Base-by-base conservation (phyloP, 2,888 invertebrate genomes). In the Conops quadrifasciatus region DNA sequence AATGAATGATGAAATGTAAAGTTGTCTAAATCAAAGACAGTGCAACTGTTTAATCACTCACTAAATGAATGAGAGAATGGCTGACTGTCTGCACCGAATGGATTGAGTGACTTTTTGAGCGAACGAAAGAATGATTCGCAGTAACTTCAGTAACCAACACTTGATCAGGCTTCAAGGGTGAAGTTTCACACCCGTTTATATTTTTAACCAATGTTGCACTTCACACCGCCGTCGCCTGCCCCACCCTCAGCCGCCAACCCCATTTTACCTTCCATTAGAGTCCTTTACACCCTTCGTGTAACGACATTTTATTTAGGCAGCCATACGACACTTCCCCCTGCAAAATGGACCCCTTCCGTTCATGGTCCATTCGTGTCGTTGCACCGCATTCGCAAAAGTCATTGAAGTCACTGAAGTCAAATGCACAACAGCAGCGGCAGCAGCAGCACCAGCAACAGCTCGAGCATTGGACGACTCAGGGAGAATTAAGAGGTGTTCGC, bases 351-450 rank as follows among this genome's bases (percentile, higher is more conserved):
- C n/a, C 19, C 53, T 53, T 9, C 53, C 19, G 53, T 49, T 49
- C 19, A 7, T 21, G 11, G 53, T 53, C 53, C 53, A 58, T 1
- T 28, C 58, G 26, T 3, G 24, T 58, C 28, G 58, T 58, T 58
- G 24, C 60, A 62, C 64, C 71, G 71, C 75, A 75, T 73, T 74
- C 72, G 73, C 73, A 71, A 75, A 75, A 73, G 77, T 76, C 77
- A 77, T 75, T 76, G 74, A 75, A 76, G 76, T 77, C 77, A 77
- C 75, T 76, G 74, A 75, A 76, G 76, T 77, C 77, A 77, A 76
- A 76, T 75, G 72, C 75, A 77, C 73, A 62, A 51, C 58, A 71
- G 70, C 58, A 62, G 47, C 67, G n/a, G n/a, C n/a, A n/a, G n/a
- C 58, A 71, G 70, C 58, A 43, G 53, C 58, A 58, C 9, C 45